These are phyloP conservation scores for Drosophila mauritiana DNA, from an alignment of 1,140 invertebrate genomes.

Conservation along the genomic window DNA sequence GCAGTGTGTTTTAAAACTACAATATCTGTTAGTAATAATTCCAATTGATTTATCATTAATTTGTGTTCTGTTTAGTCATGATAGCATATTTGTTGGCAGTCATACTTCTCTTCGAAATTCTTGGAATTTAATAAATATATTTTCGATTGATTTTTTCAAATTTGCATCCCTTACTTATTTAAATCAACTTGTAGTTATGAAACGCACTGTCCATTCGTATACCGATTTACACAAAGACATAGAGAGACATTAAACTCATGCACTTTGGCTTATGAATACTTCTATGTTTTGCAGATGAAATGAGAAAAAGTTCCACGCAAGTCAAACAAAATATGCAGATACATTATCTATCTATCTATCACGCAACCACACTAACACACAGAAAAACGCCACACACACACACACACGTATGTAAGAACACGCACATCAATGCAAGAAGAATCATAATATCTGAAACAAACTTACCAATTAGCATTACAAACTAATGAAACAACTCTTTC, in stretches of 20 bases:
- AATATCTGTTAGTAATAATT: neutral
- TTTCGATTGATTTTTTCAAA: neutral
- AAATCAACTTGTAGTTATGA: conserved; percentile 2
- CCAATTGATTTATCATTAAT: neutral
- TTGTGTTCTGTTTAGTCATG: too few relatives aligned
- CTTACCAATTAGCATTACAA: conserved; percentile 76
- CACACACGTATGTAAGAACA: conserved; percentile 28
- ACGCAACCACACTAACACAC: conserved; percentile 23
- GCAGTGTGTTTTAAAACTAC: conserved; percentile 26
- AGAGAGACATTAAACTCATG: conserved; percentile 10
- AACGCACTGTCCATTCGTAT: conserved; percentile 40
- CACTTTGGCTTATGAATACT: conserved; percentile 27
- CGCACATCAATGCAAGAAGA: conserved; percentile 61
- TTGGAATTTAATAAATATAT: neutral
- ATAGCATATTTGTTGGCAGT: too few relatives aligned
- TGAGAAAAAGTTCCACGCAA: conserved; percentile 72
- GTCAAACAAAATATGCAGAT: conserved; percentile 42
- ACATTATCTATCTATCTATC: conserved; percentile 25
- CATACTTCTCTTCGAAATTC: too few relatives aligned
- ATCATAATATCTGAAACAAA: conserved; percentile 66
- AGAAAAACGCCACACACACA: conserved; percentile 8
- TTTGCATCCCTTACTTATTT: too few relatives aligned
- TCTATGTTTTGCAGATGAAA: conserved; percentile 26
- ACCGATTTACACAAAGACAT: conserved; percentile 37
- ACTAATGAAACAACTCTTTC: conserved; percentile 60